Conservation (phyloP, 2,113 vertebrate species). For the Delphinapterus leucas region DNA sequence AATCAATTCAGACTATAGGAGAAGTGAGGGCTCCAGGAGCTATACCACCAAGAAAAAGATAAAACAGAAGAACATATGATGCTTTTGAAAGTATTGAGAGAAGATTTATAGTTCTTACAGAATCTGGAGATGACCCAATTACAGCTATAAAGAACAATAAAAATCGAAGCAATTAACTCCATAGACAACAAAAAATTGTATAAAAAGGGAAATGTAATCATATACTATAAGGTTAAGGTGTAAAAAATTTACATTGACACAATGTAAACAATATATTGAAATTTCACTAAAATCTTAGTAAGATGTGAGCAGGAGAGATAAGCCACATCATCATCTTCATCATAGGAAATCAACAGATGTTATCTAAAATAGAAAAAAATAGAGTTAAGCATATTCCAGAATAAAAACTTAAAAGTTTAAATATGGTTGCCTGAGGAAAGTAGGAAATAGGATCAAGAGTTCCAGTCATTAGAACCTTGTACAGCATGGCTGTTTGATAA, state of each 20-base stretch:
- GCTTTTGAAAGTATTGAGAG: background rate
- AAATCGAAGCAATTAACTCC: background rate
- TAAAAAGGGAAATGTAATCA: background rate
- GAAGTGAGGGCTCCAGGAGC: background rate
- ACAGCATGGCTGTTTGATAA: background rate
- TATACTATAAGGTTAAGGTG: background rate
- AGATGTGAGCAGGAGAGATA: background rate
- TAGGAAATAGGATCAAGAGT: background rate
- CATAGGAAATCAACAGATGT: background rate
- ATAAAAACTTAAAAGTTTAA: constrained; percentile 26
- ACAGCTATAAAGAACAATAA: background rate
- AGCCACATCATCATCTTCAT: background rate
- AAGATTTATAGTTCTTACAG: background rate
- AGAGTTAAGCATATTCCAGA: background rate
- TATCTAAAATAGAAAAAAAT: background rate
- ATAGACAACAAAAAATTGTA: background rate
- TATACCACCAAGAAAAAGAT: background rate
- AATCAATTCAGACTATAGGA: background rate
- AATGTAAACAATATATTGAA: background rate
- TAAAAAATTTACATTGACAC: background rate
- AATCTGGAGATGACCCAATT: background rate
- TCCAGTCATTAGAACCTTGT: background rate
- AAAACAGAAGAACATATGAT: background rate
- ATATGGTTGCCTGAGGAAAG: background rate
- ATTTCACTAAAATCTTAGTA: constrained; percentile 26